Evolutionary conservation across 2,113 vertebrate genomes (phyloP), one percentile per base, ranked within the genome.

Genomic region (Catagonus wagneri): DNA sequence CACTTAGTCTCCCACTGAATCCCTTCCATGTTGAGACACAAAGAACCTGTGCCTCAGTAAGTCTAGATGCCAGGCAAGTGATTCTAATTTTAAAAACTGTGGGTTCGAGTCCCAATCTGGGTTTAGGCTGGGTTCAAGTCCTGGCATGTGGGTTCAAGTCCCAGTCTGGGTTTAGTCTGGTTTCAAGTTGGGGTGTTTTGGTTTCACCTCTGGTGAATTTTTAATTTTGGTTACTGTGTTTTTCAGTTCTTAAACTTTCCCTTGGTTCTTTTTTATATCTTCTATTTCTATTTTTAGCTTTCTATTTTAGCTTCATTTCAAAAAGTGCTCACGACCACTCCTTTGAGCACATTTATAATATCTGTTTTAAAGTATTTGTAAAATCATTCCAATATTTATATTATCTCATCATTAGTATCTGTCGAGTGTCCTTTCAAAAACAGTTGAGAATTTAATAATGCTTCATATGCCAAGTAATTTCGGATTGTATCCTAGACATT

Each of bases 311-410:
- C 27, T 75, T 92, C 71, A 23, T 66, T 90, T 75, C 81, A 78
- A 80, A 92, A 52, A 60, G n/a, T 71, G n/a, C 58, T 86, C 50
- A 83, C 6, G 16, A 68, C 71, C 83, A 20, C 61, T 79, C 58
- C n/a, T 85, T 86, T 95, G 44, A 92, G 44, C 16, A 89, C 54
- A 89, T 95, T 93, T 74, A 74, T 83, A 81, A 34, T 29, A 72
- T 22, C 27, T 54, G n/a, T 29, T 79, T 83, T 76, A 95, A 84
- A 92, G 25, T 93, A 34, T 56, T 74, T 85, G 25, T 81, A 13
- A 68, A 93, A 83, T 88, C 76, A 89, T 80, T 72, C 63, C 39
- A 92, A 60, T 6, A 75, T 86, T 17, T 90, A 74, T 50, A 14
- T 85, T n/a, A 34, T 90, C 16, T 86, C 32, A 68, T 72, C 25